A percentile compares a stretch with the other conserved stretches of the same genome.
Conservation (phyloP, 2,113 vertebrate species). For the Aplodontia rufa region DNA sequence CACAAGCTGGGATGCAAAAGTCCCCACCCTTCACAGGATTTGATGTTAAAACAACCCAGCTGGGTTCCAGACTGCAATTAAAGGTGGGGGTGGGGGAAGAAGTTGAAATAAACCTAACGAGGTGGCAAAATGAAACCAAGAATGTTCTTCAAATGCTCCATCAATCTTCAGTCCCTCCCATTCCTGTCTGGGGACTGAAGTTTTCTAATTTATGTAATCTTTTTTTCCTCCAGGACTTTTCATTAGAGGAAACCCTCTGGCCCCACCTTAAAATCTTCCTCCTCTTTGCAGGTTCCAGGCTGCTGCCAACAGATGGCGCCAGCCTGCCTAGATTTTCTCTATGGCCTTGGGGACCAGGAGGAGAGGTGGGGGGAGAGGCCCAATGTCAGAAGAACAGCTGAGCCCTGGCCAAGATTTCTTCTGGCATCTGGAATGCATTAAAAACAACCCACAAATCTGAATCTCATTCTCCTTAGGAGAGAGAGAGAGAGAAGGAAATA, state of each 20-base stretch:
- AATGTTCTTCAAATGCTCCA: background rate
- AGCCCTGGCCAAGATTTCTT: slow-evolving; percentile 14
- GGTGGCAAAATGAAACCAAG: background rate
- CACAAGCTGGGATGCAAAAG: background rate
- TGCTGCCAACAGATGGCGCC: slow-evolving; percentile 55
- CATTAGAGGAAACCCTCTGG: background rate
- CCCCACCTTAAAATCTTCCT: background rate
- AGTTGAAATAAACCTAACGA: background rate
- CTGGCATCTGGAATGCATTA: slow-evolving; percentile 70
- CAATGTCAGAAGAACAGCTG: background rate
- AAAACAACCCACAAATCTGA: slow-evolving; percentile 48
- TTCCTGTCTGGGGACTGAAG: background rate
- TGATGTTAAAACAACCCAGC: background rate
- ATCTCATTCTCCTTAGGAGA: slow-evolving; percentile 14
- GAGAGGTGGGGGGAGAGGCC: background rate
- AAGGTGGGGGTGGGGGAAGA: background rate
- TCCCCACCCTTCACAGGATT: background rate
- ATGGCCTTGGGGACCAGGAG: background rate
- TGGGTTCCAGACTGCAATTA: background rate
- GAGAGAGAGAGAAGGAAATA: background rate
- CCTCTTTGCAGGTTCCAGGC: background rate
- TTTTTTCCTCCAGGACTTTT: background rate
- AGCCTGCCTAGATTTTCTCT: background rate
- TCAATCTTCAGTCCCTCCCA: background rate
- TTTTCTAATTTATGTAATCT: background rate